These are phyloP conservation scores for Gortyna flavago DNA, from an alignment of 2,888 invertebrate species.

Conservation along the genomic window DNA sequence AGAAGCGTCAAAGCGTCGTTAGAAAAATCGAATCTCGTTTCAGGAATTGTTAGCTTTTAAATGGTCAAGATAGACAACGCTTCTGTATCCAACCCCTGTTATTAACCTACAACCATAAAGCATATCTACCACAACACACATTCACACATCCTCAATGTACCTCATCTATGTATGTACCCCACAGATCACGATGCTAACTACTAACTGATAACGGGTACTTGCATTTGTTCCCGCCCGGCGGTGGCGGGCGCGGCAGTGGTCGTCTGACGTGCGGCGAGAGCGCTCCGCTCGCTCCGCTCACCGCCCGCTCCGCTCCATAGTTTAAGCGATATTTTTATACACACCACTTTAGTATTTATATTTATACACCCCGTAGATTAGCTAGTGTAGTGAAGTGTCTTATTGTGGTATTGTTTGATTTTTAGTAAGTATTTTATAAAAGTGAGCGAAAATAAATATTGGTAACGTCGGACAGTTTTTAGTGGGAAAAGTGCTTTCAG, in stretches of 20 bases:
- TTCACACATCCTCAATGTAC: not conserved
- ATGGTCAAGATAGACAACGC: not conserved
- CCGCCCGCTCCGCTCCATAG: constrained; percentile 60
- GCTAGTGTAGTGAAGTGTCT: constrained; percentile 68
- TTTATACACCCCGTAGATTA: constrained; percentile 68
- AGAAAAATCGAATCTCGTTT: not conserved
- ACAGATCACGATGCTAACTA: not conserved
- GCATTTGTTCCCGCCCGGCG: constrained; percentile 7
- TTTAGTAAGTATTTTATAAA: constrained; percentile 53
- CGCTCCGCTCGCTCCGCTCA: constrained; percentile 61
- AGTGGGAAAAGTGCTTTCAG: constrained; percentile 16
- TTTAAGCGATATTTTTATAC: constrained; percentile 66
- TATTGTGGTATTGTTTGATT: constrained; percentile 67
- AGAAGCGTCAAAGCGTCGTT: not conserved
- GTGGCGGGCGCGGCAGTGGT: constrained; percentile 63
- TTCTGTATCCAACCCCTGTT: too few relatives aligned
- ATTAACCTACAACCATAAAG: not conserved
- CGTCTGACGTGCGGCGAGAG: constrained; percentile 59
- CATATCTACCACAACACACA: not conserved
- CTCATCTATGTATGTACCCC: not conserved
- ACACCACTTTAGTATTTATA: constrained; percentile 63
- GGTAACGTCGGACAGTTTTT: constrained; percentile 22
- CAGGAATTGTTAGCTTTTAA: not conserved
- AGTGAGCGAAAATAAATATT: not conserved
- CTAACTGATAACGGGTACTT: constrained; percentile 33